These are phyloP conservation scores for Aviceda subcristata DNA, from an alignment of 2,113 vertebrate species.

Conservation along the genomic window DNA sequence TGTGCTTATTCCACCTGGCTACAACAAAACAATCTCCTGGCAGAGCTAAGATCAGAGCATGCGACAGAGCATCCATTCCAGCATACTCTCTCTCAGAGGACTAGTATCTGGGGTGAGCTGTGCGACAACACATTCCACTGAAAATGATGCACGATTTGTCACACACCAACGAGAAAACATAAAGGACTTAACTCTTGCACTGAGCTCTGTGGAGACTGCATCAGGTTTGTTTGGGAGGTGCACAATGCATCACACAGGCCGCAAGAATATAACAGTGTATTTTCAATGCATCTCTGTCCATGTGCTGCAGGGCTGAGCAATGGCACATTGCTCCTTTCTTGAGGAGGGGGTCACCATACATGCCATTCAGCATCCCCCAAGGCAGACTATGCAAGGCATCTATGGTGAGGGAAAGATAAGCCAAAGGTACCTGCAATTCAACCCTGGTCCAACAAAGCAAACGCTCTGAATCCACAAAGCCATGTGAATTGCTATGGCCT, in stretches of 20 bases:
- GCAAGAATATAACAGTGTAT: accelerated
- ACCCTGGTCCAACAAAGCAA: neutral
- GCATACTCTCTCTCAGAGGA: neutral
- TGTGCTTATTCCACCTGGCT: neutral
- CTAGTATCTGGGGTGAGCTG: neutral
- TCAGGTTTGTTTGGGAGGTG: neutral
- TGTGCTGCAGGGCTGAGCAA: neutral
- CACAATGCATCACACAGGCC: neutral
- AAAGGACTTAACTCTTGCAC: neutral
- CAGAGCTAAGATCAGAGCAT: neutral
- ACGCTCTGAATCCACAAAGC: neutral
- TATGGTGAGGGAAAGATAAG: neutral
- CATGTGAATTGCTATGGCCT: neutral
- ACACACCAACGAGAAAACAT: neutral
- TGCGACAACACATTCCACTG: accelerated
- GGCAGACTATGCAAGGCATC: accelerated
- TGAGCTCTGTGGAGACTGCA: neutral
- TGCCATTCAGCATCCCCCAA: no score
- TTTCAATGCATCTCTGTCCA: neutral
- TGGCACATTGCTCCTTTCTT: accelerated
- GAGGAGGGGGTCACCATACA: neutral
- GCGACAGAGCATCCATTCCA: neutral
- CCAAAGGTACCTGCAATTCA: neutral
- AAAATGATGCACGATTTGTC: neutral
- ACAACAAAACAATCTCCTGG: neutral